Percentiles rank a stretch among this genome's conserved stretches.
phyloP scores from a whole-genome alignment of 2,113 vertebrate species.

The Picathartes gymnocephalus region DNA sequence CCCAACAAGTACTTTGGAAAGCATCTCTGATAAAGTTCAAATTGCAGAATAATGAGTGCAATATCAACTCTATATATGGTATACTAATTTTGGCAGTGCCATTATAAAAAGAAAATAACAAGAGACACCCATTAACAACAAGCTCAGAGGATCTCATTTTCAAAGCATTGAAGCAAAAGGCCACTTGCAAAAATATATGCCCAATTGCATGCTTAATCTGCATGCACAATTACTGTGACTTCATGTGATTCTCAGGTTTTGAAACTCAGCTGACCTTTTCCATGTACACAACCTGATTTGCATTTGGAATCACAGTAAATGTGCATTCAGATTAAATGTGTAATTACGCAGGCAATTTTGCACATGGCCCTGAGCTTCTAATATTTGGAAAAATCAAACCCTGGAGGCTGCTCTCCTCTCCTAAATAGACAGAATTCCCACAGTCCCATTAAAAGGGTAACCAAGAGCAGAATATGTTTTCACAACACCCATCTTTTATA shows the following conservation, averaged over 20 bases:
- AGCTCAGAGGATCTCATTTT: not conserved
- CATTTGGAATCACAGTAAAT: conserved; percentile 12
- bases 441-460: not conserved
- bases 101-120: not conserved
- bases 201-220: conserved; percentile 12
- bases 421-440: not conserved
- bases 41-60: not conserved
- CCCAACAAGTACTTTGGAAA: not conserved
- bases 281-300: not conserved
- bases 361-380: not conserved
- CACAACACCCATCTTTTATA: not conserved
- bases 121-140: not conserved
- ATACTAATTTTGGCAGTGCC: not conserved
- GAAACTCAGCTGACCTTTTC: not conserved
- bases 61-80: not conserved
- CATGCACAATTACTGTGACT: not conserved
- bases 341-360: conserved; percentile 4
- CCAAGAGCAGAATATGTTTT: not conserved
- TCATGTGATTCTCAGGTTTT: not conserved
- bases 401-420: not conserved
- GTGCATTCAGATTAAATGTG: not conserved
- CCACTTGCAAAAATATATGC: not conserved
- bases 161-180: not conserved
- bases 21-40: not conserved
- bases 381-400: not conserved